Percentiles rank a stretch among this genome's conserved stretches.
Conservation (phyloP, 2,888 invertebrate species). For the Hypolimnas misippus region DNA sequence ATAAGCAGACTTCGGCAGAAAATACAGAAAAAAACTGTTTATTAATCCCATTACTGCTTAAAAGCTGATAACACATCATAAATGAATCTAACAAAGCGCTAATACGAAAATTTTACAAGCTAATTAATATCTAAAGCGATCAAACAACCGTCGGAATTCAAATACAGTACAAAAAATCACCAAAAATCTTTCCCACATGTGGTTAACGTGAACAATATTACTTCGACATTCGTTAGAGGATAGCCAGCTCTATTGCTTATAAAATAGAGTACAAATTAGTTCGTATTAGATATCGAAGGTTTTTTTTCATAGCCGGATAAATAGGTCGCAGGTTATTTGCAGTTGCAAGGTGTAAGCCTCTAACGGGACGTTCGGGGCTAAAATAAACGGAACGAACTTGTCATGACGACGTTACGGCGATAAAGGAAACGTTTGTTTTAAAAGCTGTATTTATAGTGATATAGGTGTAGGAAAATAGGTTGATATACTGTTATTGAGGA, state of each 20-base stretch:
- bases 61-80: constrained; percentile 7
- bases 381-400: constrained; percentile 73
- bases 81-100: constrained; percentile 12
- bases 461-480: constrained; percentile 28
- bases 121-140: constrained; percentile 72
- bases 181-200: constrained; percentile 74
- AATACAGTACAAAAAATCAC: constrained; percentile 66
- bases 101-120: constrained; percentile 49
- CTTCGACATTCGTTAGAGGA: neutral
- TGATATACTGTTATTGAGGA: neutral
- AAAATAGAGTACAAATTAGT: constrained; percentile 37
- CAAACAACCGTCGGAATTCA: constrained; percentile 75
- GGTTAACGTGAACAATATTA: constrained; percentile 49
- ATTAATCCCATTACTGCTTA: neutral
- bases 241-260: constrained; percentile 25
- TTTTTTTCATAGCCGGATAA: constrained; percentile 72
- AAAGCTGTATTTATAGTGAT: constrained; percentile 56
- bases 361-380: constrained; percentile 75
- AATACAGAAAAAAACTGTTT: no score
- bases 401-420: constrained; percentile 60
- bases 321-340: constrained; percentile 83
- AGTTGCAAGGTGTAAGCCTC: constrained; percentile 76
- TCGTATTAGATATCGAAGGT: constrained; percentile 37
- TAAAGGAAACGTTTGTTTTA: constrained; percentile 70
- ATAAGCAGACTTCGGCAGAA: no score